These are phyloP conservation scores for Drosophila anomalata DNA, from an alignment of 2,888 invertebrate genomes.

Conservation along the genomic window DNA sequence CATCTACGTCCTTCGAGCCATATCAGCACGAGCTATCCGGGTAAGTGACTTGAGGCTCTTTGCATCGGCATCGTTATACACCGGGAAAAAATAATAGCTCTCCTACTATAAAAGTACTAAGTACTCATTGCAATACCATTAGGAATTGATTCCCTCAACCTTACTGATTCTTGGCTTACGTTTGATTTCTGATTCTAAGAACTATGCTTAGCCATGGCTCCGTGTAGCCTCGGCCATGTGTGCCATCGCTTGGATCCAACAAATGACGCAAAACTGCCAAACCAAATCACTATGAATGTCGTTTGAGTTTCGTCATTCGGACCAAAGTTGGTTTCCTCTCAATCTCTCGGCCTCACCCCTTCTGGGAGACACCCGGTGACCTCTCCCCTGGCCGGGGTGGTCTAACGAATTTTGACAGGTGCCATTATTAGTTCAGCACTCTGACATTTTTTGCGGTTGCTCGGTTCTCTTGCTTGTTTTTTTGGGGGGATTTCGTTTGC, in stretches of 20 bases:
- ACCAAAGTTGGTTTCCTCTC: constrained; percentile 50
- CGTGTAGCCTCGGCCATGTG: constrained; percentile 23
- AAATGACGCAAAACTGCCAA: constrained; percentile 81
- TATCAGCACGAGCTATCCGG: constrained; percentile 34
- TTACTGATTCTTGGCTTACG: neutral
- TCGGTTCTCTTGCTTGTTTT: constrained; percentile 34
- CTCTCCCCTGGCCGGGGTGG: constrained; percentile 33
- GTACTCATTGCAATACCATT: too few relatives aligned
- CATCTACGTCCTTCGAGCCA: constrained; percentile 38
- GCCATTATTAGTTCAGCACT: constrained; percentile 82
- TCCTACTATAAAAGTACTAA: neutral
- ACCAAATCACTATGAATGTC: constrained; percentile 80
- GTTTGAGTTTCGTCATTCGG: constrained; percentile 73
- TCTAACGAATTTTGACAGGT: constrained; percentile 81
- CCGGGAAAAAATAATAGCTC: neutral
- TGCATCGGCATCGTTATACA: constrained; percentile 1
- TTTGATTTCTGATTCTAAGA: neutral
- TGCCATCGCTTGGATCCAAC: constrained; percentile 70
- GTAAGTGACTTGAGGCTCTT: constrained; percentile 37
- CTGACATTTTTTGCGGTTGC: constrained; percentile 64
- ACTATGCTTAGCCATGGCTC: too few relatives aligned
- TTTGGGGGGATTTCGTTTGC: constrained; percentile 33
- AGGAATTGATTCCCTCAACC: neutral
- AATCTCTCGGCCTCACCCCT: neutral
- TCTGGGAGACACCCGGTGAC: neutral